Conservation (phyloP, 2,113 vertebrate species). For the Sorex araneus region DNA sequence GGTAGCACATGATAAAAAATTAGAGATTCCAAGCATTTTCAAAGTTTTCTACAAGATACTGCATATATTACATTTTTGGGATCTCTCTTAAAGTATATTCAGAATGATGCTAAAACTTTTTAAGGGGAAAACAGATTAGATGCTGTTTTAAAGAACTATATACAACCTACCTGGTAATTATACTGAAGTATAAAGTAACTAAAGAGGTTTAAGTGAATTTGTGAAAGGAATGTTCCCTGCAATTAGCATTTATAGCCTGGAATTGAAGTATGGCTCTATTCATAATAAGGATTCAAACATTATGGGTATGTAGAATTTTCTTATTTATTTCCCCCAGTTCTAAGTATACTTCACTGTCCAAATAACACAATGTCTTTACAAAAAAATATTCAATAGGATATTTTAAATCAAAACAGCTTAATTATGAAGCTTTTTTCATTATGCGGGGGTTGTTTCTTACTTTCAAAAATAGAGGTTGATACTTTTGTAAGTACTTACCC, state of each 20-base stretch:
- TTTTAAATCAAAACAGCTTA: slow-evolving; percentile 44
- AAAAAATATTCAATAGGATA: slow-evolving; percentile 56
- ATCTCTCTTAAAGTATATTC: slow-evolving; percentile 72
- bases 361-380: slow-evolving; percentile 50
- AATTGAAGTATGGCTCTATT: slow-evolving; percentile 67
- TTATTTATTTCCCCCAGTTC: slow-evolving; percentile 46
- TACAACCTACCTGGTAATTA: slow-evolving; percentile 68
- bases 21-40: slow-evolving; percentile 78
- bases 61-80: slow-evolving; percentile 40
- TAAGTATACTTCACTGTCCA: slow-evolving; percentile 34
- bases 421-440: slow-evolving; percentile 56
- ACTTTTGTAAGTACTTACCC: slow-evolving; percentile 91
- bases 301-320: not conserved
- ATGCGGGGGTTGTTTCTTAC: rapidly evolving
- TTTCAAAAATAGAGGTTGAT: slow-evolving; percentile 33
- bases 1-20: slow-evolving; percentile 48
- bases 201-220: slow-evolving; percentile 77
- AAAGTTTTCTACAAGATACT: slow-evolving; percentile 49
- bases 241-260: slow-evolving; percentile 78
- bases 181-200: slow-evolving; percentile 62
- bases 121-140: slow-evolving; percentile 70
- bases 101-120: slow-evolving; percentile 69
- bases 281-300: slow-evolving; percentile 68
- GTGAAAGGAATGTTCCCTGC: slow-evolving; percentile 68
- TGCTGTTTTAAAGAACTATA: slow-evolving; percentile 80